phyloP scores from a whole-genome alignment of 2,888 invertebrate genomes.

The Dilophus febrilis region DNA sequence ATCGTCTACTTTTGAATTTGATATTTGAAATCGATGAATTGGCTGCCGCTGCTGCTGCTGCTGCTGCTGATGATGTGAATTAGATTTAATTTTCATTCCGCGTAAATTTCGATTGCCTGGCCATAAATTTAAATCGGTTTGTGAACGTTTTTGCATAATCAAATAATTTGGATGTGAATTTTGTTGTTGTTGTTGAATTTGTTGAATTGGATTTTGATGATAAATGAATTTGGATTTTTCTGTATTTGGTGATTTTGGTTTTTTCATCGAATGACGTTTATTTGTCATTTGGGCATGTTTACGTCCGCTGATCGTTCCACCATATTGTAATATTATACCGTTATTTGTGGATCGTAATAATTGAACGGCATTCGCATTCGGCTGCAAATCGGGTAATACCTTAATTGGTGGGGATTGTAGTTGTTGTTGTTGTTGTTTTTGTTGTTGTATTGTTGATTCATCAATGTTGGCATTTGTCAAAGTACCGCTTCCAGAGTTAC shows the following conservation, averaged over 20 bases:
- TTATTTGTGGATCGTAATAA: conserved; percentile 59
- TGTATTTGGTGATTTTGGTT: neutral
- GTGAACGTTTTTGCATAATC: conserved; percentile 4
- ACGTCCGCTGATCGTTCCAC: conserved; percentile 66
- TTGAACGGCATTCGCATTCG: conserved; percentile 46
- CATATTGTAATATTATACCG: conserved; percentile 64
- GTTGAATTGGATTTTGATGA: neutral
- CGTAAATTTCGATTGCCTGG: neutral
- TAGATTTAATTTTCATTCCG: conserved; percentile 1
- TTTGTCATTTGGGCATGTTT: conserved; percentile 17
- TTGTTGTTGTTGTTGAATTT: neutral
- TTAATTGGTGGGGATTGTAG: conserved; percentile 22
- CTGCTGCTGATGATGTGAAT: neutral
- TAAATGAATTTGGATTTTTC: neutral
- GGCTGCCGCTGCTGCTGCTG: too few species aligned
- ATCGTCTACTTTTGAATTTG: too few species aligned
- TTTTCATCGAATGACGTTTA: neutral
- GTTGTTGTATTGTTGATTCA: neutral
- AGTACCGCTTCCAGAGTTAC: conserved; percentile 22
- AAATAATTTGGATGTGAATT: neutral
- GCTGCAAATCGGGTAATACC: conserved; percentile 53
- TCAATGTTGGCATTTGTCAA: conserved; percentile 6
- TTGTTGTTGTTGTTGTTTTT: neutral
- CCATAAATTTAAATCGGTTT: conserved; percentile 6
- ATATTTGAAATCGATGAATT: too few species aligned